Base-by-base conservation (phyloP, 2,113 vertebrate species). In the Capricornis sumatraensis region DNA sequence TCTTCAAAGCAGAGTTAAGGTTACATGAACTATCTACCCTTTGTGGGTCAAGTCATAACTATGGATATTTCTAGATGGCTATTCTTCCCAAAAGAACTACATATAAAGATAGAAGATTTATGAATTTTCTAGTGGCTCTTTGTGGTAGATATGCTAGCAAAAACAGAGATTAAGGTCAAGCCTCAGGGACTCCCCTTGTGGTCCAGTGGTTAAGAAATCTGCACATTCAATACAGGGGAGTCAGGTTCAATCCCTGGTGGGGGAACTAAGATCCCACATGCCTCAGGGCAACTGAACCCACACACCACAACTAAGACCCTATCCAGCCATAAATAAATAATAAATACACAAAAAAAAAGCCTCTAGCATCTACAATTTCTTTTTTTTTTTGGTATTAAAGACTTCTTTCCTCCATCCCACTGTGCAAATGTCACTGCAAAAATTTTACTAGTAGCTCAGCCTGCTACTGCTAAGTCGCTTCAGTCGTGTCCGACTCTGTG, bases 11-110 rank as follows among this genome's bases (percentile, higher is more conserved):
- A 64, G 55, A 28, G 52, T 58, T 83, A 76, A 88, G 2, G 3
- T 55, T 64, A n/a, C 36, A 15, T 52, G 47, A 97, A 82, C 53
- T 45, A 91, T 47, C 57, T 55, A 90, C 58, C n/a, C 30, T 55
- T 87, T 95, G 3, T 55, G 17, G 36, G 36, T 79, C 62, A 92
- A 57, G 33, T 92, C n/a, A 21, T 17, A 78, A 55, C 15, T 30
- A 30, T 40, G 23, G 62, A 40, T 83, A 47, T 74, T 95, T 97
- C 94, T 95, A 87, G 87, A 86, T 50, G n/a, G 88, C 50, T 95
- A 64, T 67, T 87, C 55, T 90, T 83, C 67, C 76, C 30, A 40
- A 50, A 85, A 91, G 16, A 95, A 87, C 53, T 19, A 87, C 13
- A 67, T 13, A 60, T 13, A 71, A 89, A 88, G 40, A 79, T 25